Percentiles rank a stretch among this genome's conserved stretches.
Conservation (phyloP, 2,888 invertebrate species). For the Phengaris alcon region DNA sequence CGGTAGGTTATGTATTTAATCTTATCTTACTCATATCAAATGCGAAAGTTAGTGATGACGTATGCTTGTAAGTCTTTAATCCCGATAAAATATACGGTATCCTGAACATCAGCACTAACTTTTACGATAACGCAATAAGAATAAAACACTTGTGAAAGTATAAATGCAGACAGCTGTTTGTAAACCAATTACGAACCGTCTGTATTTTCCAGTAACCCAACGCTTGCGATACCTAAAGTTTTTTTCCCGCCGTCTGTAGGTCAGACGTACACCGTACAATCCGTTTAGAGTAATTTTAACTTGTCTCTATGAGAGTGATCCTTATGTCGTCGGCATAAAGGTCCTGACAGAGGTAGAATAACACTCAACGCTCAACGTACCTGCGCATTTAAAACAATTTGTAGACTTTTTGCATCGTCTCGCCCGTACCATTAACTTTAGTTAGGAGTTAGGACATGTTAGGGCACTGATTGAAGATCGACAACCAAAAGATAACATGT, state of each 20-base stretch:
- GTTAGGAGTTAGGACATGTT: slow-evolving; percentile 44
- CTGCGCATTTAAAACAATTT: slow-evolving; percentile 78
- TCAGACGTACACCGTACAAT: slow-evolving; percentile 55
- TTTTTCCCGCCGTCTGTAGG: slow-evolving; percentile 70
- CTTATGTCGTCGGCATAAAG: neutral
- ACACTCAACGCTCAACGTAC: slow-evolving; percentile 43
- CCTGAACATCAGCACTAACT: too few species aligned
- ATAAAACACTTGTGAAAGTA: too few species aligned
- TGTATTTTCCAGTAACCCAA: slow-evolving; percentile 31
- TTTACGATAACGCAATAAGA: too few species aligned
- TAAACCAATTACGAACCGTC: neutral
- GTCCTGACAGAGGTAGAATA: neutral
- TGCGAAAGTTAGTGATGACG: too few species aligned
- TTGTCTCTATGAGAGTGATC: slow-evolving; percentile 29
- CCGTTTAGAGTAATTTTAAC: too few species aligned
- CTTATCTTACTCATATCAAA: too few species aligned
- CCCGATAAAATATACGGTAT: too few species aligned
- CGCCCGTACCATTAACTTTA: slow-evolving; percentile 59
- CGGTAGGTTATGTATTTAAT: too few species aligned
- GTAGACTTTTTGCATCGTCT: slow-evolving; percentile 58
- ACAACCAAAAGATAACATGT: neutral
- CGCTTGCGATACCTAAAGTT: slow-evolving; percentile 40
- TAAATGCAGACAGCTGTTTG: slow-evolving; percentile 4
- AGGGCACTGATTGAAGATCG: slow-evolving; percentile 12
- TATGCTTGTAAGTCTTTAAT: too few species aligned